phyloP scores from a whole-genome alignment of 2,113 vertebrate genomes.

The Prinia subflava region DNA sequence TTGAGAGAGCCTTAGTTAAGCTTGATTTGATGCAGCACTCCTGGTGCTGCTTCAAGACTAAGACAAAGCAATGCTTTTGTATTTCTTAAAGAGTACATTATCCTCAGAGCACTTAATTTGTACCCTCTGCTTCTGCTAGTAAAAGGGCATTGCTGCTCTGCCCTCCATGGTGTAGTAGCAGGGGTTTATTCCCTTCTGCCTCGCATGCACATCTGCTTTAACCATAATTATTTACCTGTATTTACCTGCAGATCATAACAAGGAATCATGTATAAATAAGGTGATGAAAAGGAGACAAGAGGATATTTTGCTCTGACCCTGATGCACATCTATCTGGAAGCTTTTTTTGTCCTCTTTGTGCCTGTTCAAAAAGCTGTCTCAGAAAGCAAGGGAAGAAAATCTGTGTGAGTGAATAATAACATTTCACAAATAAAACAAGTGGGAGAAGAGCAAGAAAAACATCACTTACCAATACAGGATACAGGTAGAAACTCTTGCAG shows the following conservation, averaged over 20 bases:
- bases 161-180: background rate
- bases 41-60: background rate
- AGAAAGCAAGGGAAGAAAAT: background rate
- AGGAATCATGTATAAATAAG: background rate
- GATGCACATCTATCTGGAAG: background rate
- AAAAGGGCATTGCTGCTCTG: background rate
- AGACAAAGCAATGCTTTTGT: conserved; percentile 31
- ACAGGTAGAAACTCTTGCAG: background rate
- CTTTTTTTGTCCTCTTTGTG: conserved; percentile 22
- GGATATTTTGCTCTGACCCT: background rate
- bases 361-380: background rate
- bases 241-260: conserved; percentile 9
- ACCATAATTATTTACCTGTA: conserved; percentile 47
- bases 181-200: background rate
- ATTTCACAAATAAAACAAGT: background rate
- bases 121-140: background rate
- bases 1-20: conserved; percentile 36
- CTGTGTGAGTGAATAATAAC: background rate
- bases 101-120: background rate
- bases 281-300: conserved; percentile 28
- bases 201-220: background rate
- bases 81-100: background rate
- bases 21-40: conserved; percentile 20
- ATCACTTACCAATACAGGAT: background rate
- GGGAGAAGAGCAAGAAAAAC: background rate